A percentile compares a stretch with the other conserved stretches of the same genome.
phyloP scores from a whole-genome alignment of 2,113 vertebrate genomes.

The Pelobates fuscus region DNA sequence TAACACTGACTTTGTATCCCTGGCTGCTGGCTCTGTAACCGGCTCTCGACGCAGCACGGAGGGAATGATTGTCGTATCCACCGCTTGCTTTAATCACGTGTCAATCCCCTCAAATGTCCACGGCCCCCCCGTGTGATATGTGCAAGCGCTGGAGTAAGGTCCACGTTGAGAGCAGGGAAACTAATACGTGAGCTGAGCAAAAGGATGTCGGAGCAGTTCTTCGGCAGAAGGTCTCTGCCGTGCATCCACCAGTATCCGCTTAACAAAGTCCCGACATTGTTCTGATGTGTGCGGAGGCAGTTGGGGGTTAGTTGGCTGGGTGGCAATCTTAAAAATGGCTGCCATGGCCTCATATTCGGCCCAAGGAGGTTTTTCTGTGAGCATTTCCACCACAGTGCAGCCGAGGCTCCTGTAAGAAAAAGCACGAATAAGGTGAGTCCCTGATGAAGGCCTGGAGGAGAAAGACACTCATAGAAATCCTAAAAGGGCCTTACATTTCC shows the following conservation, averaged over 20 bases:
- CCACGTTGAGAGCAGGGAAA: not conserved
- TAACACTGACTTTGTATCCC: slow-evolving; percentile 32
- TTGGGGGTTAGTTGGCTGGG: slow-evolving; percentile 95
- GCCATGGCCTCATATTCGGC: slow-evolving; percentile 98
- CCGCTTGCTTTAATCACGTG: not conserved
- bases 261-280: slow-evolving; percentile 94
- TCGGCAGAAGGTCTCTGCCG: slow-evolving; percentile 93
- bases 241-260: slow-evolving; percentile 92
- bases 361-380: slow-evolving; percentile 96
- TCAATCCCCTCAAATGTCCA: not conserved
- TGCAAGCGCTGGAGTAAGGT: not conserved
- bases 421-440: not conserved
- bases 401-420: slow-evolving; percentile 87
- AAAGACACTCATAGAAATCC: not conserved
- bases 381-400: slow-evolving; percentile 98
- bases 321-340: slow-evolving; percentile 99
- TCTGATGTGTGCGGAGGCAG: slow-evolving; percentile 93
- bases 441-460: not conserved
- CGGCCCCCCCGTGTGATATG: not conserved
- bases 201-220: slow-evolving; percentile 92
- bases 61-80: slow-evolving; percentile 33
- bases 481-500: too few relatives aligned
- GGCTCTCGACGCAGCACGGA: slow-evolving; percentile 25
- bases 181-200: slow-evolving; percentile 88
- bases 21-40: slow-evolving; percentile 28